Base-by-base conservation (phyloP, 64 coral and sea anemone species). In the Montipora efflorescens region DNA sequence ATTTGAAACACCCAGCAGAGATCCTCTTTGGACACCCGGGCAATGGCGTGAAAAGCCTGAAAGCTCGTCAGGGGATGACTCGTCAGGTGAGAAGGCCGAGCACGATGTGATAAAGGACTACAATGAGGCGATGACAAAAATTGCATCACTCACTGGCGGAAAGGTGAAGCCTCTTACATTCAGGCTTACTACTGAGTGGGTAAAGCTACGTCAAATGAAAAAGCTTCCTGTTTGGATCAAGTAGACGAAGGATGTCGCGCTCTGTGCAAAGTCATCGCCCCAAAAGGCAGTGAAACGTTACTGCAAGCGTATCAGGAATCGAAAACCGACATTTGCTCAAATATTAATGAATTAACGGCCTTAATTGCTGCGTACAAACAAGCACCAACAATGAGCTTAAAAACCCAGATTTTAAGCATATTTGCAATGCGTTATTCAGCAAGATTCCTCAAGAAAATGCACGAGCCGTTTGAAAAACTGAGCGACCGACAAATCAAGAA, bases 211-310 rank as follows among this genome's bases (percentile, higher is more conserved):
- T 5, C 48, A 44, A 51, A 81, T 71, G 59, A 91, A 81, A 78
- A 53, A 71, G 77, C 47, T 53, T 18, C 52, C 28, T 82, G 79
- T 44, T 14, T 82, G 22, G 79, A 82, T 16, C 53, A 82, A 13
- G 79, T 66, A 7, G 23, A 82, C 3, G 53, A 49, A 71, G 89
- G 53, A 82, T 62, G 79, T 79, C 16, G 49, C 16, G 22, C 79
- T 47, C 62, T 91, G 8, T 91, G 89, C 20, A 57, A 53, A 7
- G 62, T 91, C 2, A 91, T 91, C 46, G 89, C 77, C 58, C 89
- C 89, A 49, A 72, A 12, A 20, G 89, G 67, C 16, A 90, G 9
- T 53, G 89, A 81, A 66, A 69, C 74, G 62, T 52, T 90, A 12
- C 14, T 51, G 18, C 48, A 79, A 79, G 77, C 77, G 1, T 79